These are phyloP conservation scores for Psettodes erumei DNA, from an alignment of 2,113 vertebrate species.

Conservation along the genomic window DNA sequence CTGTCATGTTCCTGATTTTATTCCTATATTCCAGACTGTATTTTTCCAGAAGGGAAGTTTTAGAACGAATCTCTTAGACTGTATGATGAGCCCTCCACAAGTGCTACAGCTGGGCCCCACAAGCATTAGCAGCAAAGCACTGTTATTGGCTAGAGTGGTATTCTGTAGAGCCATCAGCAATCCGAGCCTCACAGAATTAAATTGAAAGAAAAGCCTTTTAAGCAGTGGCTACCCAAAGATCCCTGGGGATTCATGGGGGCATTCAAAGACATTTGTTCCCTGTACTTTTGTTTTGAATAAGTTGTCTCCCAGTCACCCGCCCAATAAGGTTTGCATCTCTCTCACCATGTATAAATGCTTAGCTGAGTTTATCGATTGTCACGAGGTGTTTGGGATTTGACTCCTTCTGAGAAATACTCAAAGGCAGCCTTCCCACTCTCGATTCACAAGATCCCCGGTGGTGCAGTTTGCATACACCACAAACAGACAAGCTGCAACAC, in stretches of 20 bases:
- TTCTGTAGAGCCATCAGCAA: slow-evolving; percentile 35
- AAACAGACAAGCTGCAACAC: slow-evolving; percentile 61
- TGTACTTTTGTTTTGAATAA: slow-evolving; percentile 18
- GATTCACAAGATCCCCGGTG: slow-evolving; percentile 7
- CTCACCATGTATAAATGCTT: slow-evolving; percentile 31
- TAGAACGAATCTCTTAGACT: slow-evolving; percentile 3
- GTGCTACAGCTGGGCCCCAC: slow-evolving; percentile 24
- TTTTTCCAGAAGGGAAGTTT: slow-evolving; percentile 36
- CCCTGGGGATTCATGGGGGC: not conserved
- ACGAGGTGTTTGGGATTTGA: slow-evolving; percentile 3
- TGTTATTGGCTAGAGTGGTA: slow-evolving; percentile 28
- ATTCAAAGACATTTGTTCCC: slow-evolving; percentile 14
- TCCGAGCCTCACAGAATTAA: slow-evolving; percentile 38
- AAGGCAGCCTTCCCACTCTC: not conserved
- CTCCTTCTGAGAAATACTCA: slow-evolving; percentile 34
- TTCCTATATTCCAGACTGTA: slow-evolving; percentile 19
- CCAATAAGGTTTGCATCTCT: slow-evolving; percentile 1
- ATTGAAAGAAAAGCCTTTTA: slow-evolving; percentile 41
- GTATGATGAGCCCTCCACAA: not conserved
- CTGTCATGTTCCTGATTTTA: not conserved
- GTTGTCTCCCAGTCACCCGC: slow-evolving; percentile 10
- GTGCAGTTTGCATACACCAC: slow-evolving; percentile 37
- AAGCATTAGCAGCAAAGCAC: slow-evolving; percentile 10
- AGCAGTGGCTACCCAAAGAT: slow-evolving; percentile 6
- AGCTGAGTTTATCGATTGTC: slow-evolving; percentile 1